These are phyloP conservation scores for Sebastes itinus DNA, from an alignment of 2,797 vertebrate genomes.

Conservation along the genomic window DNA sequence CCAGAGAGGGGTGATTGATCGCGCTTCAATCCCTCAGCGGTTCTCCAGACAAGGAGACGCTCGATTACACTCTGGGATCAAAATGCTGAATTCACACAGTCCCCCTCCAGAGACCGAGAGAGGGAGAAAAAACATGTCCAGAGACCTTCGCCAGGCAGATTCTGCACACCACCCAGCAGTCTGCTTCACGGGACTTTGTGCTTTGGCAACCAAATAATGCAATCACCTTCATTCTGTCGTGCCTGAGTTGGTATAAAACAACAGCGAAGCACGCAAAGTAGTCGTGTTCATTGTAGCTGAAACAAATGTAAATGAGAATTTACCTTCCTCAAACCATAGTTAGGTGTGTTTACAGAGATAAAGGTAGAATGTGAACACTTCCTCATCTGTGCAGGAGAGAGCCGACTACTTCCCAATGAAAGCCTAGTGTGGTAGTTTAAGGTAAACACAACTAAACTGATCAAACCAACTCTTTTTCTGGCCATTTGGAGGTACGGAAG, in stretches of 20 bases:
- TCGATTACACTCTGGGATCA: constrained; percentile 77
- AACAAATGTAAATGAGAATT: constrained; percentile 22
- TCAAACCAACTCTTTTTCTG: constrained; percentile 1
- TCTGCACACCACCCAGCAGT: constrained; percentile 30
- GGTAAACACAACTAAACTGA: background rate
- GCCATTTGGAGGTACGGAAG: background rate
- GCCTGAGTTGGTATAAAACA: constrained; percentile 5
- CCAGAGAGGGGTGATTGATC: constrained; percentile 73
- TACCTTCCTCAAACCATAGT: background rate
- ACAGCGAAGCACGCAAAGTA: background rate
- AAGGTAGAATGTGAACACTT: constrained; percentile 9
- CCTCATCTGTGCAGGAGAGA: background rate
- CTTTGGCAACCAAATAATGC: constrained; percentile 29
- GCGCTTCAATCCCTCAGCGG: constrained; percentile 64
- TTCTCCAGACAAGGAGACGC: constrained; percentile 74
- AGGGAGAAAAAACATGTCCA: constrained; percentile 15
- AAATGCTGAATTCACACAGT: constrained; percentile 75
- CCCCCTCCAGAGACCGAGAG: constrained; percentile 30
- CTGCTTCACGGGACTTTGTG: constrained; percentile 12
- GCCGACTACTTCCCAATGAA: background rate
- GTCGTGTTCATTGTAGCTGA: background rate
- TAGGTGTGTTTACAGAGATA: constrained; percentile 18
- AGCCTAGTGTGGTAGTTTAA: background rate
- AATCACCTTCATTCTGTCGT: background rate
- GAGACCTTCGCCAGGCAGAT: constrained; percentile 41